Base-by-base conservation (phyloP, 2,113 vertebrate genomes). In the Aphyosemion australe region DNA sequence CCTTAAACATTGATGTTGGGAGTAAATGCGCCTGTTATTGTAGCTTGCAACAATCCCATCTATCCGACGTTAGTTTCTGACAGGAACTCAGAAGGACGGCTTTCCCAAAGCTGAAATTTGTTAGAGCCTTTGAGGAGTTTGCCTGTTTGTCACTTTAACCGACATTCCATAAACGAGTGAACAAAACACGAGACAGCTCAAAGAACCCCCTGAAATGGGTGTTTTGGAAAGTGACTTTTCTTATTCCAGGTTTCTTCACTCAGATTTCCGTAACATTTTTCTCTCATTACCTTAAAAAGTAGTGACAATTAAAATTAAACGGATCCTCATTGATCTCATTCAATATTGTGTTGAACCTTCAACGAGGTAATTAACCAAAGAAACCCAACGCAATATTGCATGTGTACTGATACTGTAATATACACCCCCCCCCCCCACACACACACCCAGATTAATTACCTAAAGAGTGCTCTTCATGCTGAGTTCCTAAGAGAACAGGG, bases 401-500 rank as follows among this genome's bases (percentile, higher is more conserved):
- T 64, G 61, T 78, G 65, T 55, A 66, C 66, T 55, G 62, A 83
- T 74, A 62, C 69, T 46, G 56, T n/a, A n/a, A n/a, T n/a, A n/a
- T n/a, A n/a, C n/a, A n/a, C n/a, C n/a, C n/a, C n/a, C n/a, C n/a
- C n/a, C n/a, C n/a, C n/a, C n/a, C n/a, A n/a, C n/a, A n/a, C n/a
- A n/a, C n/a, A n/a, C n/a, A n/a, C n/a, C n/a, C 73, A 81, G 80
- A 87, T 87, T 85, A 87, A 91, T 90, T 87, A 90, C 79, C 80
- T 74, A 68, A 82, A 74, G 72, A 75, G 77, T 82, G 78, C 74
- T 88, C 87, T 84, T 85, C 88, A 86, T 85, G 86, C 81, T 84
- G 76, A 86, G 89, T 85, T 86, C 74, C 79, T 76, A 41, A 76
- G 87, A 88, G 83, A 82, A 84, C 57, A 14, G 86, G 81, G 79